phyloP scores from a whole-genome alignment of 2,888 invertebrate species.

The Pseudanteris insignis region DNA sequence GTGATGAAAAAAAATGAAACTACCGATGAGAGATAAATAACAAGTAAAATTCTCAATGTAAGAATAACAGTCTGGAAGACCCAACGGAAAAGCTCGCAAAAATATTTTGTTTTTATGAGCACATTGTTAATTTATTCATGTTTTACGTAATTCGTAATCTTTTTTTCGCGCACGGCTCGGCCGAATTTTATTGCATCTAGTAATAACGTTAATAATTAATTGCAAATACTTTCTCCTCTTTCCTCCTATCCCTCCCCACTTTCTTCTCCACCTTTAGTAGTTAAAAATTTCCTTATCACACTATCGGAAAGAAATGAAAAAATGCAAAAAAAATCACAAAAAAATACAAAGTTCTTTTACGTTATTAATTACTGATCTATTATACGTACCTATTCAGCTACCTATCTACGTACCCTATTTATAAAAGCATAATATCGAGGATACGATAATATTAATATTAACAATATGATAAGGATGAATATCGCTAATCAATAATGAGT shows the following conservation, averaged over 20 bases:
- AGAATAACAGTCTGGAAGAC: slow-evolving; percentile 42
- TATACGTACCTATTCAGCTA: slow-evolving; percentile 53
- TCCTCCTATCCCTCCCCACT: slow-evolving; percentile 35
- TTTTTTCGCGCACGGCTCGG: slow-evolving; percentile 50
- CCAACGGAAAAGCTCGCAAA: slow-evolving; percentile 58
- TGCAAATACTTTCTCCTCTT: slow-evolving; percentile 44
- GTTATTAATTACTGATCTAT: slow-evolving; percentile 44
- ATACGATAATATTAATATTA: slow-evolving; percentile 66
- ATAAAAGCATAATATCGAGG: slow-evolving; percentile 66
- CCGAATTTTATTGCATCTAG: slow-evolving; percentile 51
- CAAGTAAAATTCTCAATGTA: slow-evolving; percentile 23
- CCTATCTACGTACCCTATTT: slow-evolving; percentile 60
- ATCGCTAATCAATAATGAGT: slow-evolving; percentile 66
- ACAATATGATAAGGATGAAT: slow-evolving; percentile 65
- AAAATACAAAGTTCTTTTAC: slow-evolving; percentile 41
- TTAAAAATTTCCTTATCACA: slow-evolving; percentile 37
- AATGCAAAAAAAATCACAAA: slow-evolving; percentile 22
- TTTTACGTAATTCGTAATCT: slow-evolving; percentile 56
- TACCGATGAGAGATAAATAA: too few species aligned
- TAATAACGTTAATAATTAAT: slow-evolving; percentile 57
- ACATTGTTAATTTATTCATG: slow-evolving; percentile 59
- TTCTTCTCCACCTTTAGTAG: slow-evolving; percentile 44
- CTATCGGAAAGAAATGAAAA: slow-evolving; percentile 28
- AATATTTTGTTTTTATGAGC: slow-evolving; percentile 62
- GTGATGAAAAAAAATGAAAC: slow-evolving; percentile 19